Conservation (phyloP, 1,140 invertebrate species). For the Bactericera cockerelli region DNA sequence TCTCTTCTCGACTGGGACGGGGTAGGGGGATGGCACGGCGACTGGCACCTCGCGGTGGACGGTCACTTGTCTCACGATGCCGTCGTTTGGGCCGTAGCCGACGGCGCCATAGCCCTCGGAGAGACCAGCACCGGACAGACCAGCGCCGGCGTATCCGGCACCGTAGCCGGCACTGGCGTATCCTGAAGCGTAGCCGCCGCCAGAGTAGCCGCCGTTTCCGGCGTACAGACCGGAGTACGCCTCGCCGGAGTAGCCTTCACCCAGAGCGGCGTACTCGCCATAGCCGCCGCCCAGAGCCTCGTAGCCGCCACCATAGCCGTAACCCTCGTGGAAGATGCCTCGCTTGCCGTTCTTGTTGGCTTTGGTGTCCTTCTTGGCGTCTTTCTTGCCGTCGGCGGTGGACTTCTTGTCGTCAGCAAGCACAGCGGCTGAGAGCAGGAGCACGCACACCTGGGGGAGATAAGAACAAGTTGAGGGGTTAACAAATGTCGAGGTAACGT, state of each 20-base stretch:
- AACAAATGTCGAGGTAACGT: too few species aligned
- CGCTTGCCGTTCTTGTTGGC: not conserved
- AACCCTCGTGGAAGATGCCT: not conserved
- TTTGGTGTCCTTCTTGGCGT: not conserved
- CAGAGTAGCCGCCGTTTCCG: too few species aligned
- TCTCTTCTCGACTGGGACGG: slow-evolving; percentile 29
- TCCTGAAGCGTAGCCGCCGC: not conserved
- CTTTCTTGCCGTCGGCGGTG: not conserved
- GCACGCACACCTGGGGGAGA: not conserved
- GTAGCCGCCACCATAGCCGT: not conserved
- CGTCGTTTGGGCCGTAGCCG: not conserved
- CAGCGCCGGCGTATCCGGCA: not conserved
- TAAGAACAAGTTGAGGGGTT: too few species aligned
- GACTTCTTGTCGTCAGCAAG: not conserved
- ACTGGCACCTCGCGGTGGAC: slow-evolving; percentile 35
- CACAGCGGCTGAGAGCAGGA: not conserved
- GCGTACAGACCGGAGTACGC: not conserved
- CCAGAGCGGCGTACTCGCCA: not conserved
- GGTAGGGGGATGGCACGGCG: slow-evolving; percentile 54
- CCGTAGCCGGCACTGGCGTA: too few species aligned
- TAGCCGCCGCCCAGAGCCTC: not conserved
- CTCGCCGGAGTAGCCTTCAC: not conserved
- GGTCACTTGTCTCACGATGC: slow-evolving; percentile 7
- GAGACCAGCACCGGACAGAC: not conserved
- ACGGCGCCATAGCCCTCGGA: too few species aligned